A percentile compares a stretch with the other conserved stretches of the same genome.
Evolutionary conservation across 2,888 invertebrate genomes (phyloP).

Genomic region (Drosophila longiperda): DNA sequence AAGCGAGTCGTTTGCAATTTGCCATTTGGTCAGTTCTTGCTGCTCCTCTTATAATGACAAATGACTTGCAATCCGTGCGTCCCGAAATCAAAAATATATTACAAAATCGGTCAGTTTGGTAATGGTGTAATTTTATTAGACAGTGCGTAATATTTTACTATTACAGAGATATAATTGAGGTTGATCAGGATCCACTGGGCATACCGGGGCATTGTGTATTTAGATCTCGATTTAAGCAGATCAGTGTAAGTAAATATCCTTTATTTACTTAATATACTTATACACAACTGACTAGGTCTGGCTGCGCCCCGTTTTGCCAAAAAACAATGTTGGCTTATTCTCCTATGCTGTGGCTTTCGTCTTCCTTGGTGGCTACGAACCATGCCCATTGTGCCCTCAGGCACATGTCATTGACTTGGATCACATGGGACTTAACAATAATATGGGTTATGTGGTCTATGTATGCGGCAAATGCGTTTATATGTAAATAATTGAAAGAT

Average conservation of each 20-base stretch:
- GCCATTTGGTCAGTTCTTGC: constrained; percentile 90
- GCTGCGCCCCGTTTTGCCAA: constrained; percentile 84
- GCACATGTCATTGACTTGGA: constrained; percentile 79
- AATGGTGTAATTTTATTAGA: background rate
- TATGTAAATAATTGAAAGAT: background rate
- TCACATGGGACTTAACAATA: constrained; percentile 81
- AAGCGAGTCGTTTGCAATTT: constrained; percentile 90
- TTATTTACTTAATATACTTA: background rate
- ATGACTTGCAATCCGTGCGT: constrained; percentile 87
- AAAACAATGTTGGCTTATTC: constrained; percentile 68
- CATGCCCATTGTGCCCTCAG: constrained; percentile 76
- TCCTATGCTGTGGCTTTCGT: constrained; percentile 86
- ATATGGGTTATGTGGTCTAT: constrained; percentile 77
- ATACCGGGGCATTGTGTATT: constrained; percentile 86
- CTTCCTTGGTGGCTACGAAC: constrained; percentile 38
- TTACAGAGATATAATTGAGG: constrained; percentile 86
- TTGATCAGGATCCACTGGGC: constrained; percentile 89
- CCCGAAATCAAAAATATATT: constrained; percentile 87
- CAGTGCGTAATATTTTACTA: too few species aligned
- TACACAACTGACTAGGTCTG: constrained; percentile 77
- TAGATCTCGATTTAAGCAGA: constrained; percentile 82
- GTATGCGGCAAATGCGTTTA: constrained; percentile 50
- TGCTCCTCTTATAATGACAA: constrained; percentile 90
- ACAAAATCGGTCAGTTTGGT: constrained; percentile 86
- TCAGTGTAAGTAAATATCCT: constrained; percentile 17